These are phyloP conservation scores for Corythornis madagascariensis DNA, from an alignment of 2,113 vertebrate genomes.

Conservation along the genomic window DNA sequence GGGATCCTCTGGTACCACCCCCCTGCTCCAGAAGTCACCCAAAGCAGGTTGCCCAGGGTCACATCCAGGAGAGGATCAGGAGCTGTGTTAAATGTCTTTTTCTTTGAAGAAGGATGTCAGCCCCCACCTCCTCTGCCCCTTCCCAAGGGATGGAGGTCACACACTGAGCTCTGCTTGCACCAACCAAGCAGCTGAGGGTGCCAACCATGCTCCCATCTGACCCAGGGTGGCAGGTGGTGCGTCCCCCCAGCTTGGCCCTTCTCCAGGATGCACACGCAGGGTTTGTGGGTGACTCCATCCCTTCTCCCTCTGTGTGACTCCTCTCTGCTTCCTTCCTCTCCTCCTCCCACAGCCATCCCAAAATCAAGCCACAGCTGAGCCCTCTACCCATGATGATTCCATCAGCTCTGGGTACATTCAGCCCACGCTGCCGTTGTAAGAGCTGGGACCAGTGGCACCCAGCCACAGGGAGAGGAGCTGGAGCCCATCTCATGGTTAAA, in stretches of 20 bases:
- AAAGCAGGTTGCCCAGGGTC: neutral
- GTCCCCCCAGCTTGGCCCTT: accelerated
- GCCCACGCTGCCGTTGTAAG: neutral
- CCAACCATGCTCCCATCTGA: neutral
- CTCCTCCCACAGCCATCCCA: neutral
- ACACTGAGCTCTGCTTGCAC: accelerated
- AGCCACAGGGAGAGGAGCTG: neutral
- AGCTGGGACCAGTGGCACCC: neutral
- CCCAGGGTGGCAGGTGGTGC: accelerated
- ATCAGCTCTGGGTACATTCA: accelerated
- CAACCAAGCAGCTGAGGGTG: accelerated
- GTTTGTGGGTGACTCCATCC: neutral
- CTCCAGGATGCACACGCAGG: accelerated
- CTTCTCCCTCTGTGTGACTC: neutral
- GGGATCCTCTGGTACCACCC: neutral
- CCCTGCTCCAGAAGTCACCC: too few relatives aligned
- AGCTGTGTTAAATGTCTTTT: neutral
- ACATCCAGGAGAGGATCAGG: neutral
- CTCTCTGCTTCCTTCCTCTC: neutral
- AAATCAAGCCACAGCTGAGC: neutral
- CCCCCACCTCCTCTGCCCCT: accelerated
- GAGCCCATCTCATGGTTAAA: neutral
- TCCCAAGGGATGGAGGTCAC: neutral
- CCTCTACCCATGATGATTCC: neutral
- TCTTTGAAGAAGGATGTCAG: neutral